These are phyloP conservation scores for Trogon melanurus DNA, from an alignment of 2,113 vertebrate genomes.

Conservation along the genomic window DNA sequence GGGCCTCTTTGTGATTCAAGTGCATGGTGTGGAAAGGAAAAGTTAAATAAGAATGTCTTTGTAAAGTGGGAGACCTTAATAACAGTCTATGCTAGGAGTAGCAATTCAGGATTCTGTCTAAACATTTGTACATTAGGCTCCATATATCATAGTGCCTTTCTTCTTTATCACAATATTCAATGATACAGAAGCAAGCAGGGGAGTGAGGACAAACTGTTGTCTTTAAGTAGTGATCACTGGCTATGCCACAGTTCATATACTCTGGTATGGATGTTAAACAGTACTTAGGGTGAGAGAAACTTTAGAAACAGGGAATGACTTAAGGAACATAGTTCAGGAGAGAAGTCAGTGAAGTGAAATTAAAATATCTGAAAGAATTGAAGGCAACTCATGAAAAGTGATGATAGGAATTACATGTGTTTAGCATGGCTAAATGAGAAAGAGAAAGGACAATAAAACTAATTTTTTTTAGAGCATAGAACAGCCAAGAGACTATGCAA, in stretches of 20 bases:
- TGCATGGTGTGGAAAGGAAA: neutral
- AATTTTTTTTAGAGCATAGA: neutral
- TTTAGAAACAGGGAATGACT: neutral
- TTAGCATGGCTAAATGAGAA: neutral
- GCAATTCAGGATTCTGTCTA: neutral
- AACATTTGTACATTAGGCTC: neutral
- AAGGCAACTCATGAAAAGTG: neutral
- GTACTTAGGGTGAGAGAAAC: neutral
- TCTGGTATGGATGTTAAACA: neutral
- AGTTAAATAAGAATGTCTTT: neutral
- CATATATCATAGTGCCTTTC: neutral
- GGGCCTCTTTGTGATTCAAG: neutral
- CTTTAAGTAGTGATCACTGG: neutral
- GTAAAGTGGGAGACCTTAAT: neutral
- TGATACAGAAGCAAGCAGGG: neutral
- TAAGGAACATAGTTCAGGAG: neutral
- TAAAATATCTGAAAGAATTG: neutral
- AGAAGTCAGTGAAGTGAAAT: neutral
- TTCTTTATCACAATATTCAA: neutral
- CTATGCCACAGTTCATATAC: neutral
- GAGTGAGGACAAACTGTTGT: neutral
- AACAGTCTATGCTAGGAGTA: neutral
- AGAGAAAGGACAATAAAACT: neutral
- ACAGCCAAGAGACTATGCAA: neutral
- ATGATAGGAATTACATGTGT: neutral